Conservation (phyloP, 2,113 vertebrate genomes). For the Rana temporaria region DNA sequence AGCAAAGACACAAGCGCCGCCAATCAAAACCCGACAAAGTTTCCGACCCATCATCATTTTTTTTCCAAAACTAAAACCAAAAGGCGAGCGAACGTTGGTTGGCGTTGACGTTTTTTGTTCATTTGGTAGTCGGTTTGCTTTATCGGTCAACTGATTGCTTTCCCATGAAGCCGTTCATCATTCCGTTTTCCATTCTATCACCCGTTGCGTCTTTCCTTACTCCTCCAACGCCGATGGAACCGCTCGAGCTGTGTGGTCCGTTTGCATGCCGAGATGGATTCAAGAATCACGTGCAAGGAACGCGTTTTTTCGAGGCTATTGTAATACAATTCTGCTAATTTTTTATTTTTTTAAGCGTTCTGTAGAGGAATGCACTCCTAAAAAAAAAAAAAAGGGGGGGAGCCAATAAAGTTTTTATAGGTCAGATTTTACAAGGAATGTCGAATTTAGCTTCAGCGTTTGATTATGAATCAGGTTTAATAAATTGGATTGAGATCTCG, state of each 20-base stretch:
- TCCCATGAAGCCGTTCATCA: too few species aligned
- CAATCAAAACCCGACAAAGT: not conserved
- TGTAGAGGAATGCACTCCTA: constrained; percentile 66
- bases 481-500: constrained; percentile 44
- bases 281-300: not conserved
- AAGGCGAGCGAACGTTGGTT: too few species aligned
- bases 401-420: constrained; percentile 74
- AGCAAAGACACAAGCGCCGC: too few species aligned
- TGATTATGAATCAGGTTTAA: constrained; percentile 48
- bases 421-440: constrained; percentile 69
- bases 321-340: constrained; percentile 59
- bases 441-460: constrained; percentile 60
- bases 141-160: too few species aligned
- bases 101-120: too few species aligned
- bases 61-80: too few species aligned
- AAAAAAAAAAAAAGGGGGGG: constrained; percentile 62
- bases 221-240: not conserved
- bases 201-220: not conserved
- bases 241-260: constrained; percentile 63
- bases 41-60: too few species aligned
- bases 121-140: too few species aligned
- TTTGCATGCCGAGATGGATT: constrained; percentile 12
- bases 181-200: not conserved
- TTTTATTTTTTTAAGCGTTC: constrained; percentile 41
- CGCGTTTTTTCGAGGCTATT: constrained; percentile 35